Base-by-base conservation (phyloP, 2,797 vertebrate species). In the Neosalanx taihuensis region DNA sequence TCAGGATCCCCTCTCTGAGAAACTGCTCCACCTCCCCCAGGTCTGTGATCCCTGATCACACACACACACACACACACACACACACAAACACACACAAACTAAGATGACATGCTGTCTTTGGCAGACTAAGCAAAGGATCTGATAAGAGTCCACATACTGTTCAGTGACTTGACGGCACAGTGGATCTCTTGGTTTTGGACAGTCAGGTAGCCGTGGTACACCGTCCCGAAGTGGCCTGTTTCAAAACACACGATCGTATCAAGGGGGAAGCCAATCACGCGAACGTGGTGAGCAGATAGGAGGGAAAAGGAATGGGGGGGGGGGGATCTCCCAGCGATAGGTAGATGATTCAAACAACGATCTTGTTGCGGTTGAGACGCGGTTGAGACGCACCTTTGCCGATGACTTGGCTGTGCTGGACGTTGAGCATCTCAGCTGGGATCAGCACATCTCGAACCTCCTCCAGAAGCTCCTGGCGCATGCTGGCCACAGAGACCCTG, bases 361-460 rank as follows among this genome's bases (percentile, higher is more conserved):
- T 51, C 61, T 49, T 30, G 23, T 35, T 61, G 31, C 7, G 12
- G 31, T 23, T 5, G 1, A 13, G 1, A 13, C 30, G 60, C 30
- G 13, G n/a, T 13, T 18, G 10, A 64, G 13, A 1, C 67, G 76
- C 64, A 96, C 98, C 98, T 95, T 95, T 98, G 83, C 98, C 98
- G 9, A 99, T 98, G 80, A 98, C 87, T 81, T 76, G 92, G 68
- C 92, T 90, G 5, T 91, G 87, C 72, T 96, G 94, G 35, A 93
- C 91, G 70, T 91, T 51, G 26, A 99, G 93, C 77, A 70, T 89
- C 13, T 95, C 92, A 3, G 94, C 87, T 0, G 95, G 94, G 82
- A 99, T 97, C 74, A 99, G 91, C 73, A 98, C 94, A 30, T 97
- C 95, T 87, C 96, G 98, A 81, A 99, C 97, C 74, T 98, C 96